These are phyloP conservation scores for Rhogogaster chlorosoma DNA, from an alignment of 2,888 invertebrate genomes.

Conservation along the genomic window DNA sequence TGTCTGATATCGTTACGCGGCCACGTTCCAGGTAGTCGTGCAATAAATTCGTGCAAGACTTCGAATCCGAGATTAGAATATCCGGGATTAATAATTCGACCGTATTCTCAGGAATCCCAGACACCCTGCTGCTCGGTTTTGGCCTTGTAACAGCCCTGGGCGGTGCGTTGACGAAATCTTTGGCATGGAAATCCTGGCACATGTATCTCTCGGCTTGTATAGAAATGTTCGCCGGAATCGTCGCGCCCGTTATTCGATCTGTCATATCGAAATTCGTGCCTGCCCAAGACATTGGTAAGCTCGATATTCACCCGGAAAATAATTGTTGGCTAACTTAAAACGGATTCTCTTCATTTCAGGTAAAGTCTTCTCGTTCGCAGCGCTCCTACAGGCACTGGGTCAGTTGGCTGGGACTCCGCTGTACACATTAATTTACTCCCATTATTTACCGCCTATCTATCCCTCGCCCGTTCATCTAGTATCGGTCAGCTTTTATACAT, in stretches of 20 bases:
- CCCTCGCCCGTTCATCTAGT: constrained; percentile 71
- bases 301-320: neutral
- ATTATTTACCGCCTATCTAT: constrained; percentile 70
- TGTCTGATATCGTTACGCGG: neutral
- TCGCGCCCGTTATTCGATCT: constrained; percentile 81
- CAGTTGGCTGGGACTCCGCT: constrained; percentile 83
- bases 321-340: neutral
- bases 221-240: constrained; percentile 79
- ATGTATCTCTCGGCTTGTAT: constrained; percentile 78
- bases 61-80: neutral
- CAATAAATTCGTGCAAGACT: neutral
- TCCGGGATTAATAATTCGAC: neutral
- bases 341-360: constrained; percentile 71
- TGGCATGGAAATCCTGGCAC: constrained; percentile 70
- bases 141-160: constrained; percentile 53
- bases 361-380: constrained; percentile 85
- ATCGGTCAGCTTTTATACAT: constrained; percentile 61
- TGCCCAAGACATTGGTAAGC: constrained; percentile 80
- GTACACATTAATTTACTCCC: constrained; percentile 82
- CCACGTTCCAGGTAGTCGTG: neutral
- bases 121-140: constrained; percentile 63
- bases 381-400: constrained; percentile 82
- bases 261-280: constrained; percentile 83
- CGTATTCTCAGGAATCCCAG: constrained; percentile 60
- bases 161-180: constrained; percentile 61